A percentile compares a stretch with the other conserved stretches of the same genome.
Evolutionary conservation across 1,140 invertebrate species (phyloP).

Genomic region (Sitophilus oryzae): DNA sequence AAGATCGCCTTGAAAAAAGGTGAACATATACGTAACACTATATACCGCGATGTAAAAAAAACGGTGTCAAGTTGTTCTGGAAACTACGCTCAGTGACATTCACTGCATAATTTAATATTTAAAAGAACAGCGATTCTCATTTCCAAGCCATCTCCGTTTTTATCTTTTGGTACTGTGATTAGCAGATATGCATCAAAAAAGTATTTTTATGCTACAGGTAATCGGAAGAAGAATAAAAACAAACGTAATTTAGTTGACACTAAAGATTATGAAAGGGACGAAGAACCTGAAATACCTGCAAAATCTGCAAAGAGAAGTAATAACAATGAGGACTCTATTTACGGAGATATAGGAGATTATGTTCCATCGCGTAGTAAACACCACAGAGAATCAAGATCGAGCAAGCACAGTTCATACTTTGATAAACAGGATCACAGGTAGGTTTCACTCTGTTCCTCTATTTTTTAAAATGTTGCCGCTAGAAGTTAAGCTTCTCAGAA

Average conservation of each 20-base stretch:
- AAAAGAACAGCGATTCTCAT: background rate
- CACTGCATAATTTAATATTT: too few species aligned
- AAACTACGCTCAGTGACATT: too few species aligned
- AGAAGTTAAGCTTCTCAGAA: too few species aligned
- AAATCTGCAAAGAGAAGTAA: conserved; percentile 28
- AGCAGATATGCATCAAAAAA: too few species aligned
- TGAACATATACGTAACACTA: too few species aligned
- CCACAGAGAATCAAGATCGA: conserved; percentile 29
- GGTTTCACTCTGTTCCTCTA: background rate
- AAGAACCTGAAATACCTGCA: conserved; percentile 19
- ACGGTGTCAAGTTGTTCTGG: too few species aligned
- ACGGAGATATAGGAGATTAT: conserved; percentile 92
- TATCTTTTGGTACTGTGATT: too few species aligned
- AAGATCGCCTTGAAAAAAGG: too few species aligned
- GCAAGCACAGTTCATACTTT: conserved; percentile 48
- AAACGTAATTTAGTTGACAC: conserved; percentile 54
- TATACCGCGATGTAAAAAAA: too few species aligned
- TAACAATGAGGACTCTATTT: conserved; percentile 67
- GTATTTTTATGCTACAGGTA: conserved; percentile 21
- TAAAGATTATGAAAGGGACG: conserved; percentile 31
- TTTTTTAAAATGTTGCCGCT: too few species aligned
- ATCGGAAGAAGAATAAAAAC: conserved; percentile 67
- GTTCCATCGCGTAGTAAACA: conserved; percentile 50
- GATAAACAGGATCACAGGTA: conserved; percentile 46
- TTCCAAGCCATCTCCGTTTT: background rate